Base-by-base conservation (phyloP, 2,888 invertebrate genomes). In the Lasioglossum lativentre region DNA sequence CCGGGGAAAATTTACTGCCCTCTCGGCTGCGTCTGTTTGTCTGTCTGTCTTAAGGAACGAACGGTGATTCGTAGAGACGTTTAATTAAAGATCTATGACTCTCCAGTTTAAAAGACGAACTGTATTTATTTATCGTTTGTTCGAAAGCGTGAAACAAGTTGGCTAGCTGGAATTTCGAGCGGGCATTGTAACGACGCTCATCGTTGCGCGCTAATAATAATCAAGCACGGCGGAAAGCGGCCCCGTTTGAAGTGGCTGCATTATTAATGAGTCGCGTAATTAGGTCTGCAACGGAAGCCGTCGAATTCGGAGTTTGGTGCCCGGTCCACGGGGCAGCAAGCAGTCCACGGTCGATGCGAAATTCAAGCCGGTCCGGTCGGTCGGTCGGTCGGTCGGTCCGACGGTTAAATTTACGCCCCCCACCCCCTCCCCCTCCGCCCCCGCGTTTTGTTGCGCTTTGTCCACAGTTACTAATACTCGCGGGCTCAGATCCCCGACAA, bases 251-350 rank as follows among this genome's bases (percentile, higher is more conserved):
- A 91, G 91, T 91, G 88, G 88, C 83, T 89, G 85, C 86, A 90
- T 92, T 92, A 89, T 91, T 92, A 92, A 91, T 91, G 92, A 92
- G 87, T 91, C 89, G 91, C 86, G 89, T 92, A 92, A 91, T 91
- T 91, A 91, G 86, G 86, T 79, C 70, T 38, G 80, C 77, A 78
- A 77, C 82, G 52, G 70, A 82, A 79, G 70, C 79, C 71, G 82
- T 78, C 78, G 86, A 88, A 89, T 89, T 89, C 83, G 85, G 82
- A 63, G 79, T 79, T 80, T 52, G 78, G 71, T 68, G 76, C 19
- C 14, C n/a, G 40, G 34, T 5, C 68, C 23, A 68, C 68, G 40
- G 47, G n/a, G 19, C 19, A 30, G 19, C 27, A 23, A 3, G 63
- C 10, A 23, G 66, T 10, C 52, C 16, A 23, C 63, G 76, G 47